These are phyloP conservation scores for Aquatica leii DNA, from an alignment of 2,888 invertebrate genomes.

Conservation along the genomic window DNA sequence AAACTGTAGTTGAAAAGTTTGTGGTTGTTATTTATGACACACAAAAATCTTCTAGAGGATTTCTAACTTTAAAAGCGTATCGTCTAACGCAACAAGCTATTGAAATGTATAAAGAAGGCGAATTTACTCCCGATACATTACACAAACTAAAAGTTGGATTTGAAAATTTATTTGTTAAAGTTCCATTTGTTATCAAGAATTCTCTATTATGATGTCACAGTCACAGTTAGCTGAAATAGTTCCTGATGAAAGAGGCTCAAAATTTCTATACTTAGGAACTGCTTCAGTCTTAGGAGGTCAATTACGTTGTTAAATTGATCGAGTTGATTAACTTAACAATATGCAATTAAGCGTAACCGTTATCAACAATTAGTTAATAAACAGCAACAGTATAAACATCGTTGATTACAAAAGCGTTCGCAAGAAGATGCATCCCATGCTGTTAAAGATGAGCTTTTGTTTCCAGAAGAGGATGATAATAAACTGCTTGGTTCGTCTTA, in stretches of 20 bases:
- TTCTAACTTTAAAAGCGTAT: conserved; percentile 94
- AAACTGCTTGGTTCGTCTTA: conserved; percentile 95
- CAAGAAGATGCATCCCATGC: conserved; percentile 91
- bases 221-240: conserved; percentile 92
- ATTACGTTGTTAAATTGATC: conserved; percentile 92
- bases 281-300: conserved; percentile 78
- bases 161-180: conserved; percentile 92
- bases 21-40: conserved; percentile 99
- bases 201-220: conserved; percentile 95
- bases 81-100: conserved; percentile 96
- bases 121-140: conserved; percentile 93
- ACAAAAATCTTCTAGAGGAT: conserved; percentile 94
- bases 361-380: conserved; percentile 92
- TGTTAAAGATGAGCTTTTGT: conserved; percentile 88
- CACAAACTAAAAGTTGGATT: conserved; percentile 91
- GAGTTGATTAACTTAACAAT: conserved; percentile 98
- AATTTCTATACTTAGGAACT: conserved; percentile 85
- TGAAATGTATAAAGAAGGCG: conserved; percentile 92
- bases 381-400: conserved; percentile 94
- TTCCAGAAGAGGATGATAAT: conserved; percentile 95
- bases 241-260: conserved; percentile 88
- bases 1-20: conserved; percentile 97
- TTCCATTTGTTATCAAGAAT: conserved; percentile 96
- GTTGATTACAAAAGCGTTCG: conserved; percentile 85
- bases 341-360: conserved; percentile 96